Base-by-base conservation (phyloP, 2,888 invertebrate genomes). In the Cantharis rustica region DNA sequence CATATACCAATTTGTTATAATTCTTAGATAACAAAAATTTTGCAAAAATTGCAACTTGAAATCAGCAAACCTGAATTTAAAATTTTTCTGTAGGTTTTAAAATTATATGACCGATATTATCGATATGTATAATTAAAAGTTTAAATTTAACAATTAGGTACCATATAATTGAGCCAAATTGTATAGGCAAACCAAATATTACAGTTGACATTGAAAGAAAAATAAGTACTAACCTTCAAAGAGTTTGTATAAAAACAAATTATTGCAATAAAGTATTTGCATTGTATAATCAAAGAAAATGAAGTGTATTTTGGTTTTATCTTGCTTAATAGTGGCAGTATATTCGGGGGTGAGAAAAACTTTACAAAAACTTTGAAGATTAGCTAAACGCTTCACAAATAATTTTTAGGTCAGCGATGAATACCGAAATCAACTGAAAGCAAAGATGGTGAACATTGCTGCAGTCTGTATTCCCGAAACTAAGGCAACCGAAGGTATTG, bases 401-500 rank as follows among this genome's bases (percentile, higher is more conserved):
- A 27, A 26, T 20, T 61, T 10, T 68, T 26, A 76, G 76, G 71
- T 73, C 3, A 71, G 31, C n/a, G 73, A 73, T 11, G 68, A 73
- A 69, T 74, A n/a, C 61, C 15, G 47, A 64, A 64, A 26, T 15
- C 69, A 70, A 10, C 1, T 77, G 10, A 72, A 64, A 10, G 20
- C 27, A 16, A 74, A 68, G 61, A 63, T 77, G 26, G 47, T 63
- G 1, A 64, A 69, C 10, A 17, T 63, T 31, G 72, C 69, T 13
- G 64, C 71, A 4, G 16, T 17, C 0, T 77, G 77, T 16, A 17
- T 77, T 70, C 47, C 72, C 7, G 74, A 77, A 75, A 64, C 69
- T 10, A 75, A 75, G 11, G 77, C 77, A 2, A 72, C 47, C 27
- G 69, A 74, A 69, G 77, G 77, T 77, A 74, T 7, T 0, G 0